These are phyloP conservation scores for Astreopora myriophthalma DNA, from an alignment of 64 coral and sea anemone species.

Conservation along the genomic window DNA sequence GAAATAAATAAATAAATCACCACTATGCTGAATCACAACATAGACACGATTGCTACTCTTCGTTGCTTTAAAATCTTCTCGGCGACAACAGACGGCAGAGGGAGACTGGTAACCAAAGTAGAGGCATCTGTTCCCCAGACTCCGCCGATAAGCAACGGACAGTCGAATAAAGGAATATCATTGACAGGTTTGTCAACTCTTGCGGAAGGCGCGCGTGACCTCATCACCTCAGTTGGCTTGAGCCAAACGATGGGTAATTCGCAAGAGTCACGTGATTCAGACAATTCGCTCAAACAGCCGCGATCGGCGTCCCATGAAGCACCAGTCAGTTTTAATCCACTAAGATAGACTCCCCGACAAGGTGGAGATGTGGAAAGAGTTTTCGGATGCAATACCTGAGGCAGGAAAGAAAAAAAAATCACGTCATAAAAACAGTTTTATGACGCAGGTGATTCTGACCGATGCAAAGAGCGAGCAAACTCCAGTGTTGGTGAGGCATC, in stretches of 20 bases:
- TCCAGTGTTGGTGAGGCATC: no score
- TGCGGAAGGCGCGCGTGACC: slow-evolving; percentile 24
- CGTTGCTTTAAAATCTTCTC: neutral
- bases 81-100: neutral
- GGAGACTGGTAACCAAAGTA: slow-evolving; percentile 21
- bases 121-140: neutral
- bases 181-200: neutral
- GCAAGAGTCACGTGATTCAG: neutral
- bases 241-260: slow-evolving; percentile 30
- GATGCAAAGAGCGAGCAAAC: no score
- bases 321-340: neutral
- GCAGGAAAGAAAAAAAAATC: neutral
- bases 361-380: slow-evolving; percentile 20
- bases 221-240: slow-evolving; percentile 9
- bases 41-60: slow-evolving; percentile 8
- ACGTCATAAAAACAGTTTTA: no score
- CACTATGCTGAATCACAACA: neutral
- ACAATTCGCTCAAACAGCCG: neutral
- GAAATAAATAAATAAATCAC: neutral
- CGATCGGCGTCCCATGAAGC: slow-evolving; percentile 46
- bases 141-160: slow-evolving; percentile 20
- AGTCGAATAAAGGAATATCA: slow-evolving; percentile 18
- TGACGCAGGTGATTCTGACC: no score
- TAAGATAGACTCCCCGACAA: slow-evolving; percentile 17
- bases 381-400: slow-evolving; percentile 5